Conservation (phyloP, 2,113 vertebrate genomes). For the Hippocampus abdominalis region DNA sequence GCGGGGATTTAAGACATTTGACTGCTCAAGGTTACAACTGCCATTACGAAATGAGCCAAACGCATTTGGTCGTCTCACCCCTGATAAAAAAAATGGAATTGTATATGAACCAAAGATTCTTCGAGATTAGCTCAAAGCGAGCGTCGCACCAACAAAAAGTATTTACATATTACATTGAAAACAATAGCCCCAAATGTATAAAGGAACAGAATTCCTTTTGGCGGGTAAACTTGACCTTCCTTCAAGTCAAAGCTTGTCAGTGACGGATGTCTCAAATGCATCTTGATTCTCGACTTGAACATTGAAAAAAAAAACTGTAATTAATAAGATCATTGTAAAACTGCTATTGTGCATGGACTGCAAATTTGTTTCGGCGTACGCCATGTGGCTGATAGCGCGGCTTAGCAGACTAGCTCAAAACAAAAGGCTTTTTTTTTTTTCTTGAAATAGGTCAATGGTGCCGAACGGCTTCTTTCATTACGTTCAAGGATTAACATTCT, state of each 20-base stretch:
- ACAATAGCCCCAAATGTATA: constrained; percentile 52
- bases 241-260: constrained; percentile 19
- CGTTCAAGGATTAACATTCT: constrained; percentile 58
- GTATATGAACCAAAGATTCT: constrained; percentile 48
- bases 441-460: constrained; percentile 50
- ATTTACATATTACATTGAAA: constrained; percentile 62
- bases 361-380: constrained; percentile 7
- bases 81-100: constrained; percentile 25
- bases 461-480: constrained; percentile 40
- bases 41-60: constrained; percentile 35
- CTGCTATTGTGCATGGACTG: neutral
- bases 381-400: constrained; percentile 25
- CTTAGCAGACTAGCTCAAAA: constrained; percentile 37
- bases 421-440: constrained; percentile 31
- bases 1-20: constrained; percentile 56
- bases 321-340: constrained; percentile 19
- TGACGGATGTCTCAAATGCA: neutral
- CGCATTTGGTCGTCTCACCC: constrained; percentile 62
- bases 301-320: constrained; percentile 2
- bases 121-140: constrained; percentile 64
- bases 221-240: neutral
- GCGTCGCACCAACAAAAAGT: constrained; percentile 56
- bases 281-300: neutral
- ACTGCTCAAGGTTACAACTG: constrained; percentile 64
- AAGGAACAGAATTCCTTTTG: neutral